These are phyloP conservation scores for Aramus guarauna DNA, from an alignment of 2,113 vertebrate species.

Conservation along the genomic window DNA sequence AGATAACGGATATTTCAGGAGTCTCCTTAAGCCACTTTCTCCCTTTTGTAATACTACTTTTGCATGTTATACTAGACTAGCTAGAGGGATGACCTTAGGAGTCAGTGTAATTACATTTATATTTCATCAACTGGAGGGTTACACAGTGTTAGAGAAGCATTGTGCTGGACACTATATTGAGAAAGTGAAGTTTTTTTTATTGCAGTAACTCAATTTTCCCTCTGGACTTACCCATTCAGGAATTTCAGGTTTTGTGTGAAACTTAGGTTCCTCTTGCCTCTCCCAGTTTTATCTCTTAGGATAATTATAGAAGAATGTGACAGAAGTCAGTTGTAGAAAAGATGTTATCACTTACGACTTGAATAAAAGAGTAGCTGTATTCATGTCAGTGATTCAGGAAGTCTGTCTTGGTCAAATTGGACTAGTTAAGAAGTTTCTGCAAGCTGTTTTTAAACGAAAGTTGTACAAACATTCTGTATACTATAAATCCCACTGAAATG, in stretches of 20 bases:
- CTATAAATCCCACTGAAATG: neutral
- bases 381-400: neutral
- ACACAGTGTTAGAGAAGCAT: neutral
- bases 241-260: neutral
- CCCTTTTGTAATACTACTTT: neutral
- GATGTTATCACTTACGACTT: neutral
- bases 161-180: neutral
- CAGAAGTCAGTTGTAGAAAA: neutral
- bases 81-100: neutral
- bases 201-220: neutral
- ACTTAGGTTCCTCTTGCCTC: neutral
- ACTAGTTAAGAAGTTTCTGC: neutral
- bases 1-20: neutral
- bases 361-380: neutral
- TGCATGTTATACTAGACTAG: neutral
- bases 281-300: neutral
- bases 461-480: neutral
- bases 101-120: neutral
- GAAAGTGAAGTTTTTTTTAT: neutral
- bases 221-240: neutral
- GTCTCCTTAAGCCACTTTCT: neutral
- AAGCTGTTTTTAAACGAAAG: neutral
- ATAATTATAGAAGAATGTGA: neutral
- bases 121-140: neutral
- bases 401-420: neutral